Evolutionary conservation across 2,888 invertebrate genomes (phyloP), one percentile per base, ranked within the genome.

Genomic region (Clivina fossor): DNA sequence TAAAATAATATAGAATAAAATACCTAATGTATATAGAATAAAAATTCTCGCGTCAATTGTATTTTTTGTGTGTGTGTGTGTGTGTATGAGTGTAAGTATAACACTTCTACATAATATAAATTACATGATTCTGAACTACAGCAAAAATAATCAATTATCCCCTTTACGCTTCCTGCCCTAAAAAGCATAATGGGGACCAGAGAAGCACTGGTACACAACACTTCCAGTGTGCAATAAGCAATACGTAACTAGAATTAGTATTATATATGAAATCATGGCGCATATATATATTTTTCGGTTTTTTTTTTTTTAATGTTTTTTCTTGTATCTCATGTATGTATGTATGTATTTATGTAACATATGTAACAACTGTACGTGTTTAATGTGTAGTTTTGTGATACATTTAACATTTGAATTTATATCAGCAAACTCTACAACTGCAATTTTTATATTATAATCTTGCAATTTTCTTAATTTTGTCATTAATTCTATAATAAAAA

Each of bases 121-220:
- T 49, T 19, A 38, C 9, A 65, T 70, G 72, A 73, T 72, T 72
- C 72, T 72, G 72, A 72, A 68, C 72, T 71, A 71, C 66, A 63
- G 60, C 60, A 66, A 63, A 44, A 38, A 55, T 46, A 40, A 46
- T 26, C 26, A 38, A 47, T 38, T 20, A 30, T 43, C 40, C 68
- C 70, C 71, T 69, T 68, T 69, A 68, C 69, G 69, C 70, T 72
- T 72, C 69, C 66, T 69, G 71, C 72, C 72, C 72, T 63, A 58
- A 65, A 72, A 73, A 71, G 68, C 71, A 69, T 49, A 70, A 71
- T 65, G 68, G 71, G 71, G 69, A 64, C 20, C n/a, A 38, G 35
- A 24, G 50, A 63, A 57, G 69, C 70, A 70, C 70, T 67, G 67
- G 63, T 26, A 9, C 35, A 24, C 18, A 38, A 49, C 49, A 49